Base-by-base conservation (phyloP, 2,888 invertebrate species). In the Calephelis perditalis region DNA sequence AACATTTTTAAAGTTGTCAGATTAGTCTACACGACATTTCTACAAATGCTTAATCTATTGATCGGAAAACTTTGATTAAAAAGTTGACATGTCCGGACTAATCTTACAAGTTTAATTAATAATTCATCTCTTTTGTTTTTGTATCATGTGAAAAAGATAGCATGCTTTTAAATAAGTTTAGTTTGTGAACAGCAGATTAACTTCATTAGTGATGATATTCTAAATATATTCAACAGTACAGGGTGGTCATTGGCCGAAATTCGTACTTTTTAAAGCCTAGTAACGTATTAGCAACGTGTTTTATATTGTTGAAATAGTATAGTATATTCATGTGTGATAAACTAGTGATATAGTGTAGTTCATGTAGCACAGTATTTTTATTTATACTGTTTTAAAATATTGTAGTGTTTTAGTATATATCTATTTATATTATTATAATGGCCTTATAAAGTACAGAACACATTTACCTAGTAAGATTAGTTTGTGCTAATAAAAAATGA, bases 271-370 rank as follows among this genome's bases (percentile, higher is more conserved):
- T 3, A n/a, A 45, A 45, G 8, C 5, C 26, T 49, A 15, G 26
- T 26, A 6, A 10, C 1, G 26, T 10, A 49, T 26, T 49, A 12
- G 12, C 47, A 47, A 12, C 0, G n/a, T 49, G 4, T 26, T 10
- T 26, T 26, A 26, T 49, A 10, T 10, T 35, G 15, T 26, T 26
- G 10, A 26, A 49, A 49, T 35, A 49, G 35, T 26, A 26, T 10
- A 49, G 15, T 49, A 49, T 49, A 8, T 49, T 49, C 26, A 26
- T 10, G 26, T 35, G 49, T 49, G 49, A 49, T 49, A 49, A 49
- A 26, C 7, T 26, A 26, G 15, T 26, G 10, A 10, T 35, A 52
- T 52, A 52, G 12, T 9, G 26, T 10, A 10, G 26, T 12, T 11
- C 15, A 26, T 4, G 9, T 52, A 52, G 35, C 26, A 26, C 47